Evolutionary conservation across 2,888 invertebrate genomes (phyloP).

Genomic region (Argynnis bischoffii): DNA sequence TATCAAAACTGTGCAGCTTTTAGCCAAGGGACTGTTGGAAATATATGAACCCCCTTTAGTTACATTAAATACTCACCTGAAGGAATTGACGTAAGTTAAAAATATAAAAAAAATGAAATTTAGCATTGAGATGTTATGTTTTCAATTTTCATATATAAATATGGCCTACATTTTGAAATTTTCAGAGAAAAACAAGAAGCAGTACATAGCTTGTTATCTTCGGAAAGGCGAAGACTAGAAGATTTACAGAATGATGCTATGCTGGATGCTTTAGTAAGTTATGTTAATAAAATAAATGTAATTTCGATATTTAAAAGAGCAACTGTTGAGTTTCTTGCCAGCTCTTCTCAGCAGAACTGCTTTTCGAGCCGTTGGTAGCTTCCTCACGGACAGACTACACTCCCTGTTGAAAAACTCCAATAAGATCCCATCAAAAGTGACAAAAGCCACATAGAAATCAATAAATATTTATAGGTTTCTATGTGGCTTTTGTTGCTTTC

Average conservation of each 20-base stretch:
- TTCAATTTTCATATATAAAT: neutral
- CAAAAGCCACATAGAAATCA: too few relatives aligned
- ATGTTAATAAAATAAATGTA: too few relatives aligned
- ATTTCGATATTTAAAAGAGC: too few relatives aligned
- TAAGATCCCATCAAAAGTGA: too few relatives aligned
- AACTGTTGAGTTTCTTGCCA: too few relatives aligned
- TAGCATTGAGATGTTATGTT: neutral
- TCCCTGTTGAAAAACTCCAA: too few relatives aligned
- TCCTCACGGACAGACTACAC: too few relatives aligned
- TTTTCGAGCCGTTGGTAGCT: too few relatives aligned
- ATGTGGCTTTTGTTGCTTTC: too few relatives aligned
- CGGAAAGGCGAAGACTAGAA: slow-evolving; percentile 66
- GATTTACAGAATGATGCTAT: slow-evolving; percentile 73
- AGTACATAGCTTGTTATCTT: slow-evolving; percentile 63
- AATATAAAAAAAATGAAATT: too few relatives aligned
- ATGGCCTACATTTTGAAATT: slow-evolving; percentile 24
- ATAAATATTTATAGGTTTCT: too few relatives aligned
- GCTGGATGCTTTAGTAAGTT: slow-evolving; percentile 70
- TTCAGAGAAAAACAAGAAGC: slow-evolving; percentile 71
- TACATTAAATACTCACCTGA: slow-evolving; percentile 73
- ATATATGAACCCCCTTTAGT: slow-evolving; percentile 73
- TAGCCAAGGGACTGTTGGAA: slow-evolving; percentile 72
- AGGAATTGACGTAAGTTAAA: slow-evolving; percentile 72
- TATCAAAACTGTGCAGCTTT: slow-evolving; percentile 58
- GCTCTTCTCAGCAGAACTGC: too few relatives aligned